These are phyloP conservation scores for Apodemia mormo DNA, from an alignment of 2,888 invertebrate genomes.

Conservation along the genomic window DNA sequence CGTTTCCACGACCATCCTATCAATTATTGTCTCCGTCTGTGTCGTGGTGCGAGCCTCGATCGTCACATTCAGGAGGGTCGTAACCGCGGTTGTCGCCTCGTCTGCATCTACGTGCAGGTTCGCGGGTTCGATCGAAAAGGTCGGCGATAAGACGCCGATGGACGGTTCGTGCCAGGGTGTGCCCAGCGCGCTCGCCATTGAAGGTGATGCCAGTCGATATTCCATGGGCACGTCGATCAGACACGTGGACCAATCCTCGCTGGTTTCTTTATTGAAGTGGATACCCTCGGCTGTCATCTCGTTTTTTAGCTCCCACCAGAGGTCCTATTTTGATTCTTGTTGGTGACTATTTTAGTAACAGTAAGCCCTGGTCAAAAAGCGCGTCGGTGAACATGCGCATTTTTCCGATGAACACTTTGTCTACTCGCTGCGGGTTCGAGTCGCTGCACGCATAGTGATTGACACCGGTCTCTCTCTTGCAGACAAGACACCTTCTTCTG, in stretches of 20 bases:
- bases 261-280: background rate
- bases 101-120: background rate
- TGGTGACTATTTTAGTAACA: conserved; percentile 3
- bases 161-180: background rate
- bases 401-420: background rate
- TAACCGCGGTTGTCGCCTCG: background rate
- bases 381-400: background rate
- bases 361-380: conserved; percentile 7
- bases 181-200: background rate
- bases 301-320: background rate
- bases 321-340: background rate
- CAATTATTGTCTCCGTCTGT: background rate
- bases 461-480: background rate
- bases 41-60: background rate
- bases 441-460: background rate
- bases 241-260: background rate
- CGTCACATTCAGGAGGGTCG: background rate
- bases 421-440: background rate
- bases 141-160: background rate
- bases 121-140: background rate
- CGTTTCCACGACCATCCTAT: conserved; percentile 6
- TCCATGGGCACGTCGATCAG: background rate
- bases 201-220: background rate
- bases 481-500: conserved; percentile 10
- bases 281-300: background rate